Percentiles rank a stretch among this genome's conserved stretches.
These are phyloP conservation scores for Ciona savignyi DNA, from an alignment of 23 tunicate genomes.

Conservation along the genomic window DNA sequence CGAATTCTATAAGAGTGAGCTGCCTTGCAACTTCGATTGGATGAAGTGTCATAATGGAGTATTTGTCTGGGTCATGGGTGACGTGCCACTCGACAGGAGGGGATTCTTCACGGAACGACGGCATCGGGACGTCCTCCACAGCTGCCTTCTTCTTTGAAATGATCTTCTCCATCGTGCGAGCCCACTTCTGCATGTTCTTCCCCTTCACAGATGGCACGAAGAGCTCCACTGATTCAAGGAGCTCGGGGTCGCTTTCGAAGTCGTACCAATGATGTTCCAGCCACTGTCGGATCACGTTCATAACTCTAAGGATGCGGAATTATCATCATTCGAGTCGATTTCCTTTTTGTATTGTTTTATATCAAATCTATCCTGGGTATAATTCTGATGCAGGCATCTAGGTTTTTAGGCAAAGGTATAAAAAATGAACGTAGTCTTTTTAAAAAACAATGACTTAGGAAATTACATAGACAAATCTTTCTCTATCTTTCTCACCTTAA, in stretches of 20 bases:
- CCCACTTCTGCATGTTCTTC: conserved; percentile 69
- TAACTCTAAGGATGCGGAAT: conserved; percentile 44
- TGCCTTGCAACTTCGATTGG: conserved; percentile 92
- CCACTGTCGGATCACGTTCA: conserved; percentile 92
- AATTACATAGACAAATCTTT: too few relatives aligned
- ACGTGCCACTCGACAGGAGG: conserved; percentile 81
- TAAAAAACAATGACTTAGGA: too few relatives aligned
- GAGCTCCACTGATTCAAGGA: conserved; percentile 31
- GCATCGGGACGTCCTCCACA: conserved; percentile 23
- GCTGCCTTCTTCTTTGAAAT: conserved; percentile 40
- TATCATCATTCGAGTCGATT: too few relatives aligned
- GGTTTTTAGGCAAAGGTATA: too few relatives aligned
- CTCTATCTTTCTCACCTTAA: conserved; percentile 49
- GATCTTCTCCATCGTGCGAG: conserved; percentile 50
- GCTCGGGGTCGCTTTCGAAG: conserved; percentile 45
- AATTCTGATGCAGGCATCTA: too few relatives aligned
- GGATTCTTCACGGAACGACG: conserved; percentile 37
- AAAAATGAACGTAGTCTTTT: too few relatives aligned
- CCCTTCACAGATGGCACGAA: conserved; percentile 46
- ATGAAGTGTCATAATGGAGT: conserved; percentile 68
- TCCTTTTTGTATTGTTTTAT: too few relatives aligned
- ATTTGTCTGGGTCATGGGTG: conserved; percentile 53
- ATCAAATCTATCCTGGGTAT: too few relatives aligned
- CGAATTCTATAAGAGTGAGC: conserved; percentile 67
- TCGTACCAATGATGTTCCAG: conserved; percentile 91